phyloP scores from a whole-genome alignment of 2,797 vertebrate genomes.

The Momotus momota region DNA sequence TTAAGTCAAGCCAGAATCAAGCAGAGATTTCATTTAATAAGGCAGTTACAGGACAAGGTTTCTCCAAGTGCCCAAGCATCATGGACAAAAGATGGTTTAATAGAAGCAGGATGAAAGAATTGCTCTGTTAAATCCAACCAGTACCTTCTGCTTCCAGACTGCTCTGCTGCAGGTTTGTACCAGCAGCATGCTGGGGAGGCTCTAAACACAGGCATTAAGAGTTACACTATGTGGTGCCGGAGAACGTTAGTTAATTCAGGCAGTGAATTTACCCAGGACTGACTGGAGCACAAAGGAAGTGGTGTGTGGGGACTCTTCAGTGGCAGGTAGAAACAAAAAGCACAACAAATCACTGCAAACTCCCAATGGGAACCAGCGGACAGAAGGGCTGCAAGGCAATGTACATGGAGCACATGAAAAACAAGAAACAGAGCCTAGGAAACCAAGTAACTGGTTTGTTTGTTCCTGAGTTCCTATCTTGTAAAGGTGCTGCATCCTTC shows the following conservation, averaged over 20 bases:
- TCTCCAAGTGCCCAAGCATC: background rate
- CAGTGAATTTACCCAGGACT: background rate
- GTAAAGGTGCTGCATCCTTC: background rate
- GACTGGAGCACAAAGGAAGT: slow-evolving; percentile 6
- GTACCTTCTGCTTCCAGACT: slow-evolving; percentile 2
- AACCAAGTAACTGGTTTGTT: background rate
- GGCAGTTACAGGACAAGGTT: background rate
- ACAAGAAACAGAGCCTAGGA: background rate
- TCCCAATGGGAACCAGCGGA: background rate
- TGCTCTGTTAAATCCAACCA: background rate
- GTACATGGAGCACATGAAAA: background rate
- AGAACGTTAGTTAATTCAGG: background rate
- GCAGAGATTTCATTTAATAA: background rate
- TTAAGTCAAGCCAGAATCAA: background rate
- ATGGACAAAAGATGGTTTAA: background rate
- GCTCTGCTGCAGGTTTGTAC: background rate
- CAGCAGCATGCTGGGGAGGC: background rate
- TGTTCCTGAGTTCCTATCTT: background rate
- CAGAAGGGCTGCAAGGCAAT: background rate
- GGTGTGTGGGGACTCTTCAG: background rate
- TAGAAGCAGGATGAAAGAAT: background rate
- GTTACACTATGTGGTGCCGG: background rate
- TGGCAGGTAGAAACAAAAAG: slow-evolving; percentile 10
- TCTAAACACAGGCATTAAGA: background rate
- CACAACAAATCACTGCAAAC: background rate